These are phyloP conservation scores for Nesoenas mayeri DNA, from an alignment of 2,113 vertebrate species.

Conservation along the genomic window DNA sequence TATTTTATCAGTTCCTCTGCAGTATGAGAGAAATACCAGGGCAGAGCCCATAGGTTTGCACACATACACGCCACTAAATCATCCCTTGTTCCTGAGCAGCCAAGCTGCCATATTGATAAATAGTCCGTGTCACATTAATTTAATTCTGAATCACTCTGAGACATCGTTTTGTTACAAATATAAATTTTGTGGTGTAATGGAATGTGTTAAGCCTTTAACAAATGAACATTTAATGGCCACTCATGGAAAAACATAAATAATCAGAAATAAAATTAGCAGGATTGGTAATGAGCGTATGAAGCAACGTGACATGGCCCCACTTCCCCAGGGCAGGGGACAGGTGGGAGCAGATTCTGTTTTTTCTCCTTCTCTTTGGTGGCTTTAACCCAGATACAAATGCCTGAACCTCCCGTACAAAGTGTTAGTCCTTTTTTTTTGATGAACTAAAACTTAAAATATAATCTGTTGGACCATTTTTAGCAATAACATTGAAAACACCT, in stretches of 20 bases:
- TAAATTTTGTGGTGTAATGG: conserved; percentile 74
- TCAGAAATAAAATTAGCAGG: conserved; percentile 58
- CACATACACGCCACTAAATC: conserved; percentile 66
- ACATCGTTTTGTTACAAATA: conserved; percentile 67
- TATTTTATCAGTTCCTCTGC: conserved; percentile 75
- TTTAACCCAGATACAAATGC: neutral
- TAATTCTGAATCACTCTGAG: conserved; percentile 72
- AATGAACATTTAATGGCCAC: conserved; percentile 71
- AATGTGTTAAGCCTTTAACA: conserved; percentile 74
- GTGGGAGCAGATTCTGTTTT: neutral
- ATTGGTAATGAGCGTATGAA: conserved; percentile 43
- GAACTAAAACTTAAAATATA: neutral
- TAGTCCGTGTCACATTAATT: conserved; percentile 68
- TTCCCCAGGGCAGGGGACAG: neutral
- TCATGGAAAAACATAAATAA: conserved; percentile 69
- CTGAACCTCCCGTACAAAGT: neutral
- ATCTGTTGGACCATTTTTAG: neutral
- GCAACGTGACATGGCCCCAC: neutral
- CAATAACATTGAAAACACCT: neutral
- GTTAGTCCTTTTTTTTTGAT: neutral
- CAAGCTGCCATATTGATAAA: conserved; percentile 70
- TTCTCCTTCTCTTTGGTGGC: neutral
- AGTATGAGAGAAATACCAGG: conserved; percentile 66
- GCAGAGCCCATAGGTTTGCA: conserved; percentile 64
- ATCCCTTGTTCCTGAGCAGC: conserved; percentile 49